Conservation (phyloP, 2,113 vertebrate species). For the Hiodon tergisus region DNA sequence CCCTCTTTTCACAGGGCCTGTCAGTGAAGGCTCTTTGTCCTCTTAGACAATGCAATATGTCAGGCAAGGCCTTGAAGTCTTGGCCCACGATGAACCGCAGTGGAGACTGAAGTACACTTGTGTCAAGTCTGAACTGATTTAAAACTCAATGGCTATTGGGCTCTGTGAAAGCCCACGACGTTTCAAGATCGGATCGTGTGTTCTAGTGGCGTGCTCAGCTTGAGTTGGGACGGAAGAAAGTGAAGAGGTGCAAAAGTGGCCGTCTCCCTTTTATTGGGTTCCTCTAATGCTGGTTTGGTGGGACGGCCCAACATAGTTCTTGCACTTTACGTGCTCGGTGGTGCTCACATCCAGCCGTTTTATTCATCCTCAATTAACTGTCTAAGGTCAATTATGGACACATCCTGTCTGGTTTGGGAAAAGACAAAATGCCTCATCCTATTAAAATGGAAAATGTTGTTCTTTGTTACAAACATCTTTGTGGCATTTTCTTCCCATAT, state of each 20-base stretch:
- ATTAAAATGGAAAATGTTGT: background rate
- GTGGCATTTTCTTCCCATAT: too few relatives aligned
- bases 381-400: slow-evolving; percentile 53
- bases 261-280: slow-evolving; percentile 42
- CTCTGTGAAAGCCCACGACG: slow-evolving; percentile 77
- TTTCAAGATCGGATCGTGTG: slow-evolving; percentile 61
- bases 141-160: slow-evolving; percentile 79
- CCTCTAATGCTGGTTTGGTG: slow-evolving; percentile 37
- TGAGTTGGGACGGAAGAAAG: slow-evolving; percentile 34
- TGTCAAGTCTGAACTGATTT: slow-evolving; percentile 80
- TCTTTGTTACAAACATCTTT: too few relatives aligned
- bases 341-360: slow-evolving; percentile 43
- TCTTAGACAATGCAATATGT: slow-evolving; percentile 67
- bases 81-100: slow-evolving; percentile 60
- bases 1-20: slow-evolving; percentile 45
- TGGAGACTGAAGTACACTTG: slow-evolving; percentile 76
- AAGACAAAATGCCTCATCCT: slow-evolving; percentile 14
- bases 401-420: slow-evolving; percentile 45
- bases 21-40: slow-evolving; percentile 59
- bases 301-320: too few relatives aligned
- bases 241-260: slow-evolving; percentile 38
- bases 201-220: slow-evolving; percentile 59
- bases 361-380: slow-evolving; percentile 27
- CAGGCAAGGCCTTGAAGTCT: slow-evolving; percentile 62
- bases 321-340: slow-evolving; percentile 22